phyloP scores from a whole-genome alignment of 2,113 vertebrate genomes.

The Gambusia holbrooki region DNA sequence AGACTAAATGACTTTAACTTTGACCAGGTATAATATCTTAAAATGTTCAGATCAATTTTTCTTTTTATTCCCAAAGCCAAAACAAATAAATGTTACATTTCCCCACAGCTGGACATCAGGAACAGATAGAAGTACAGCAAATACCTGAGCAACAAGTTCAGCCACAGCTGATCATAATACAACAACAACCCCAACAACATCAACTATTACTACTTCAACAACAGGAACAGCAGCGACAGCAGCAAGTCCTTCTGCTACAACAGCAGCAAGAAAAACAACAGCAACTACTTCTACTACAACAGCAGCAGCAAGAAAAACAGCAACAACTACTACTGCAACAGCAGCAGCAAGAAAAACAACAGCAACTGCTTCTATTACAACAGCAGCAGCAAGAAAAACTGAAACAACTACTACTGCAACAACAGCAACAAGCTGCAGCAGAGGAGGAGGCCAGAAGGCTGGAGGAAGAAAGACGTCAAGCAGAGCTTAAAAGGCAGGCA shows the following conservation, averaged over 20 bases:
- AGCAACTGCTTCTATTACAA: constrained; percentile 21
- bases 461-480: constrained; percentile 37
- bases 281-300: not conserved
- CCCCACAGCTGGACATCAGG: constrained; percentile 25
- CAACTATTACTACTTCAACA: not conserved
- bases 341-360: constrained; percentile 7
- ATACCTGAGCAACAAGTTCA: not conserved
- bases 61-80: not conserved
- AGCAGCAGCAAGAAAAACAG: not conserved
- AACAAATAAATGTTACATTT: not conserved
- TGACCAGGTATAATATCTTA: not conserved
- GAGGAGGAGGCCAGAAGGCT: constrained; percentile 20
- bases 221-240: too few species aligned
- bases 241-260: too few species aligned
- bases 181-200: constrained; percentile 28
- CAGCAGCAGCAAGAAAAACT: not conserved
- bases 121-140: constrained; percentile 31
- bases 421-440: constrained; percentile 7
- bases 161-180: constrained; percentile 26
- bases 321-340: not conserved
- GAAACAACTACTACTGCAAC: not conserved
- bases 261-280: too few species aligned
- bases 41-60: not conserved
- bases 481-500: constrained; percentile 15
- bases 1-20: not conserved